Evolutionary conservation across 2,888 invertebrate genomes (phyloP).

Genomic region (Itoplectis maculator): DNA sequence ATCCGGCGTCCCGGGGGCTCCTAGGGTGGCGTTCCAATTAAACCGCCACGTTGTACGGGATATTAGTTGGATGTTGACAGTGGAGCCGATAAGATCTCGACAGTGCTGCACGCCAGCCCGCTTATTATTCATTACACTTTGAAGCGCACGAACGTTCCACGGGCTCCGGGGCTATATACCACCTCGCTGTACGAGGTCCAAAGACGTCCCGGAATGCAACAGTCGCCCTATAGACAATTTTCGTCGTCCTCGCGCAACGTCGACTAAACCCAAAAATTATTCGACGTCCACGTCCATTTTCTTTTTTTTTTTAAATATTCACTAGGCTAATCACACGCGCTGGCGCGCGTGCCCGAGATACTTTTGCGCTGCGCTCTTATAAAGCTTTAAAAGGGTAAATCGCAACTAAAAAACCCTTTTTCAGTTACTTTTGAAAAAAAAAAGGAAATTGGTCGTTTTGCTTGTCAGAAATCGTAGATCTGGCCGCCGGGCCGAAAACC

Average conservation of each 20-base stretch:
- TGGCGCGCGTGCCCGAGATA: too few relatives aligned
- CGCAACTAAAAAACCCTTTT: too few relatives aligned
- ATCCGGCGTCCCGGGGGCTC: constrained; percentile 72
- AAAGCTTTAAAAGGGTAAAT: too few relatives aligned
- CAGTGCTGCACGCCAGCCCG: constrained; percentile 73
- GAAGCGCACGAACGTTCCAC: constrained; percentile 65
- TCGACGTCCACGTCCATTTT: too few relatives aligned
- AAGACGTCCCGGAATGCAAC: constrained; percentile 32
- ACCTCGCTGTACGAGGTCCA: constrained; percentile 16
- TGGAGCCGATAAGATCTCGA: constrained; percentile 81
- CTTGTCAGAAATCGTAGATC: too few relatives aligned
- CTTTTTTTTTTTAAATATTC: too few relatives aligned
- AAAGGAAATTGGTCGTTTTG: too few relatives aligned
- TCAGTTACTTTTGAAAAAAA: too few relatives aligned
- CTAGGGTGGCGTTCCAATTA: constrained; percentile 80
- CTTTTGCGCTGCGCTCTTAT: too few relatives aligned
- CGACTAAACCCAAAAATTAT: neutral
- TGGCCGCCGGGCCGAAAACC: too few relatives aligned
- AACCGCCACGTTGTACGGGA: constrained; percentile 82
- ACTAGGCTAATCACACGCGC: too few relatives aligned
- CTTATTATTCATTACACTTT: constrained; percentile 82
- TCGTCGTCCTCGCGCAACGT: neutral
- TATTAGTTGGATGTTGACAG: constrained; percentile 83
- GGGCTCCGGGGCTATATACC: constrained; percentile 31
- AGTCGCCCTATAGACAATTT: constrained; percentile 29